These are phyloP conservation scores for Peromyscus maniculatus DNA, from an alignment of 2,113 vertebrate species.

Conservation along the genomic window DNA sequence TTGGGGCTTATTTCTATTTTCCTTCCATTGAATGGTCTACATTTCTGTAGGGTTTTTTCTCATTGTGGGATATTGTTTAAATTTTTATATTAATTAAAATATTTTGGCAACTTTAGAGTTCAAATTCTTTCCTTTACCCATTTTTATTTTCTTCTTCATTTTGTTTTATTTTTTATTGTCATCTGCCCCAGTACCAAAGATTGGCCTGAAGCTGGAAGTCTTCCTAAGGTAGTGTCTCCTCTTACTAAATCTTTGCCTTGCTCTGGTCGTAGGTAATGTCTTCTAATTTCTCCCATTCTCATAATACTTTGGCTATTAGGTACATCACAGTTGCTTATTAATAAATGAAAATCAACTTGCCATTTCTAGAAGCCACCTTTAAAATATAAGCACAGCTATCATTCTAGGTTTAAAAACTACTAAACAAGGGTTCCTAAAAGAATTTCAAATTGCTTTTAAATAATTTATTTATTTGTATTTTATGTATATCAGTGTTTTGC, in stretches of 20 bases:
- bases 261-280: not conserved
- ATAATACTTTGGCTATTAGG: not conserved
- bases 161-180: not conserved
- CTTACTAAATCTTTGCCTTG: not conserved
- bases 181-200: not conserved
- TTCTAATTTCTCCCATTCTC: not conserved
- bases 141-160: not conserved
- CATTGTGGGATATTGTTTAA: not conserved
- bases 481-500: too few species aligned
- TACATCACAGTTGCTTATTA: not conserved
- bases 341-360: not conserved
- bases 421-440: not conserved
- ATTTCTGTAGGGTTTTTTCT: not conserved
- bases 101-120: not conserved
- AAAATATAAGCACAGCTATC: not conserved
- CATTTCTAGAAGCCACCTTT: not conserved
- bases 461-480: too few species aligned
- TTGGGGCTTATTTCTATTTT: not conserved
- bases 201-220: not conserved
- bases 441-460: accelerated
- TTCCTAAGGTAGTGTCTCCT: not conserved
- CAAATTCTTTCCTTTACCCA: not conserved
- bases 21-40: not conserved
- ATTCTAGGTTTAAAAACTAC: not conserved
- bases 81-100: not conserved